Evolutionary conservation across 2,113 vertebrate genomes (phyloP).

Genomic region (Henicopernis longicauda): DNA sequence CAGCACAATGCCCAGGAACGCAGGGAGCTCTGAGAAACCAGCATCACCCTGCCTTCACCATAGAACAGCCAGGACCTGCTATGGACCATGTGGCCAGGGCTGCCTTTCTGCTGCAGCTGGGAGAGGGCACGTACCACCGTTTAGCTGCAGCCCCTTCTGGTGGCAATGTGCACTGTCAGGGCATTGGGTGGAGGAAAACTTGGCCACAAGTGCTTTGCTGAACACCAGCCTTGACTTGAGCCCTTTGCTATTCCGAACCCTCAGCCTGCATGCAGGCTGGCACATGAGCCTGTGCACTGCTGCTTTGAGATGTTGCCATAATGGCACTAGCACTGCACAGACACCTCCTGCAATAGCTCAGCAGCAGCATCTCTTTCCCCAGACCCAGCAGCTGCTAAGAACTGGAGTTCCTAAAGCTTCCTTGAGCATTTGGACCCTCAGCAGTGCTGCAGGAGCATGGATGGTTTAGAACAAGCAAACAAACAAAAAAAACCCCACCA

Average conservation of each 20-base stretch:
- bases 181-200: neutral
- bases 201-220: neutral
- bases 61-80: neutral
- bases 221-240: neutral
- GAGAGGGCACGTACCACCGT: neutral
- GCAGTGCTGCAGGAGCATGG: neutral
- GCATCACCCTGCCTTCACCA: neutral
- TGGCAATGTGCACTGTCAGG: fast-evolving
- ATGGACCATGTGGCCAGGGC: fast-evolving
- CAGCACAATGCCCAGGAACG: neutral
- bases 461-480: neutral
- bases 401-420: neutral
- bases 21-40: neutral
- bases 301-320: neutral
- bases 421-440: neutral
- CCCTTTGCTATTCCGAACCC: fast-evolving
- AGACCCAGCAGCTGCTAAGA: neutral
- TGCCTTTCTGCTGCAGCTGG: neutral
- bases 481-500: neutral
- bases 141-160: neutral
- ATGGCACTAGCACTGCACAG: neutral
- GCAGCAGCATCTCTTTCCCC: neutral
- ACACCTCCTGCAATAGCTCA: neutral
- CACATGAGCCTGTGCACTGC: fast-evolving
- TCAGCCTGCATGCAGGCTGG: fast-evolving